Evolutionary conservation across 2,113 vertebrate genomes (phyloP), one percentile per base, ranked within the genome.

Genomic region (Nesoenas mayeri): DNA sequence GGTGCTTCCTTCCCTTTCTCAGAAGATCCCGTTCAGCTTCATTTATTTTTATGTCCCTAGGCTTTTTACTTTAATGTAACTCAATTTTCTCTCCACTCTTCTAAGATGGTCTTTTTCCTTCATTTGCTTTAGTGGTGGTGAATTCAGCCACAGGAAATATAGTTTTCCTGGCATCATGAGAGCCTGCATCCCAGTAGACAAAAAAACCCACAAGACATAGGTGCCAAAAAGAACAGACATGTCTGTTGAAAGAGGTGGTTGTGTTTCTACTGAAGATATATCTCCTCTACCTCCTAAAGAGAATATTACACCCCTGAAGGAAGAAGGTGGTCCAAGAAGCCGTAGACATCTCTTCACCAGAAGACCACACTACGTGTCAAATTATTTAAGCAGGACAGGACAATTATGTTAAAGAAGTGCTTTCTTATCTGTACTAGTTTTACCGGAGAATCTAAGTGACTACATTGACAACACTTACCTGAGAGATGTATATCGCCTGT

Each of bases 11-110:
- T 71, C 51, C 7, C 5, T 65, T 58, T 75, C 50, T 64, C 5
- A 44, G 0, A 1, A 70, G 14, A 15, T 8, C 47, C 22, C 38
- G 36, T 36, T 54, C 15, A 58, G 40, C 22, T 54, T 7, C 0
- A 60, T 77, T 71, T 65, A 36, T 40, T 85, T 79, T 74, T 58
- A 48, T 40, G 11, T 80, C 25, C 36, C 77, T 12, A 36, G 57
- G 4, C 14, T 77, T 62, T 70, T 85, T 75, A 53, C 38, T 40
- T 3, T 7, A 32, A 6, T 11, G 5, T 47, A 21, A n/a, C 29
- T 77, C 16, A 51, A 6, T 91, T 77, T 89, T 77, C 12, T 69
- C 54, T 40, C 1, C 29, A 38, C 14, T 77, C 34, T 69, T 50
- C 29, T 69, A 21, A 72, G 38, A 51, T 36, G 15, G 12, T 58